Conservation (phyloP, 2,888 invertebrate genomes). For the Epsilonema sp. region DNA sequence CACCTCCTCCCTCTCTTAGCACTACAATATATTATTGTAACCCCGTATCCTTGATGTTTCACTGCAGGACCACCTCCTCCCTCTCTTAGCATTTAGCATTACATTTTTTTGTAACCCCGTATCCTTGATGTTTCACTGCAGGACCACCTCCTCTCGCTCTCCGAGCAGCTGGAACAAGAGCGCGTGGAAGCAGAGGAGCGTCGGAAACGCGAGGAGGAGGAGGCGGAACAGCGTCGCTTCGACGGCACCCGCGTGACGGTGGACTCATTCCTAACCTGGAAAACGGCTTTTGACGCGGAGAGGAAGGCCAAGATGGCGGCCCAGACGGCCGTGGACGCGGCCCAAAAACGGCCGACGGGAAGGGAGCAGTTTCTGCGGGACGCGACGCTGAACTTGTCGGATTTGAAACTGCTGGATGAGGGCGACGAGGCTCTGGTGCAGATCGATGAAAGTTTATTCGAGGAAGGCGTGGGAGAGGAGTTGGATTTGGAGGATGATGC, state of each 20-base stretch:
- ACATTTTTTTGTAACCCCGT: too few species aligned
- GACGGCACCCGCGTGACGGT: constrained; percentile 71
- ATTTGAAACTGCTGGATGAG: constrained; percentile 42
- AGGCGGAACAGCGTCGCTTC: background rate
- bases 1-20: too few species aligned
- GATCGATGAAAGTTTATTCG: constrained; percentile 78
- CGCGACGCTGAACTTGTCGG: constrained; percentile 78
- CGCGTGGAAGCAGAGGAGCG: constrained; percentile 45
- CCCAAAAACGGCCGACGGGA: constrained; percentile 37
- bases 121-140: too few species aligned
- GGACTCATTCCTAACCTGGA: constrained; percentile 86
- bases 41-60: too few species aligned
- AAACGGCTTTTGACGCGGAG: constrained; percentile 72
- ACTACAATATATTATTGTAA: too few species aligned
- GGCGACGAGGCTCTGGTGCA: constrained; percentile 57
- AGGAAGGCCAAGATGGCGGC: constrained; percentile 31
- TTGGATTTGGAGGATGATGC: constrained; percentile 46
- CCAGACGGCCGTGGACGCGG: background rate
- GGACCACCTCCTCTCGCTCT: constrained; percentile 43
- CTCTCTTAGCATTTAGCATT: too few species aligned
- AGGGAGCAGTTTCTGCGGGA: constrained; percentile 79
- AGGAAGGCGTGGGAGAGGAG: constrained; percentile 58
- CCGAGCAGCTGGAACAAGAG: constrained; percentile 48
- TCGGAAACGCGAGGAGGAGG: constrained; percentile 45
- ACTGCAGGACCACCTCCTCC: too few species aligned